Conservation (phyloP, 1,140 invertebrate species). For the Oppia nitens region DNA sequence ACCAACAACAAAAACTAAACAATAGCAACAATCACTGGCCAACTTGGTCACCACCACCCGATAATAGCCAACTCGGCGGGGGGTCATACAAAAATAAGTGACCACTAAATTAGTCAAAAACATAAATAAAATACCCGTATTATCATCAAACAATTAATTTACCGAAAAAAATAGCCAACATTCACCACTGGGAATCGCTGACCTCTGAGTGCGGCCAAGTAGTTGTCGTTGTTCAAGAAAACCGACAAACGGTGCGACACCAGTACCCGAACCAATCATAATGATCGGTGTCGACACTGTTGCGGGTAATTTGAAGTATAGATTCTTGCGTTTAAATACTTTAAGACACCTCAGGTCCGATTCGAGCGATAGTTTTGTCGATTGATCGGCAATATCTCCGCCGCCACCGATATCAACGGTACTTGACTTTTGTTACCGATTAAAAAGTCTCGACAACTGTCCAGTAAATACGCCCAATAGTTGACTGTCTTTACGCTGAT, state of each 20-base stretch:
- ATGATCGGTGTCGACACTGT: conserved; percentile 42
- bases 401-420: no score
- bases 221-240: conserved; percentile 32
- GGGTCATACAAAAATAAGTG: no score
- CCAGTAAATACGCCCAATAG: background rate
- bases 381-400: background rate
- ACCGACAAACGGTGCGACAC: conserved; percentile 53
- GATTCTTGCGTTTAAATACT: conserved; percentile 43
- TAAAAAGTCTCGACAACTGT: background rate
- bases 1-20: no score
- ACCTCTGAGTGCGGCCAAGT: conserved; percentile 18
- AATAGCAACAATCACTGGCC: no score
- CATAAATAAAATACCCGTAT: no score
- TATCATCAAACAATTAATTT: no score
- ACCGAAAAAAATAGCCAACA: conserved; percentile 50
- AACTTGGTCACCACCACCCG: no score
- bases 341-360: conserved; percentile 17
- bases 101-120: no score
- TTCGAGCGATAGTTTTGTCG: background rate
- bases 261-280: conserved; percentile 64
- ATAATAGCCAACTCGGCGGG: no score
- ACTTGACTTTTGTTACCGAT: no score
- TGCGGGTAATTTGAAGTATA: conserved; percentile 36
- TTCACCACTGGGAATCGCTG: conserved; percentile 27
- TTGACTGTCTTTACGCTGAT: background rate